Percentiles rank a stretch among this genome's conserved stretches.
Evolutionary conservation across 2,888 invertebrate genomes (phyloP).

Genomic region (Pinctada fucata): DNA sequence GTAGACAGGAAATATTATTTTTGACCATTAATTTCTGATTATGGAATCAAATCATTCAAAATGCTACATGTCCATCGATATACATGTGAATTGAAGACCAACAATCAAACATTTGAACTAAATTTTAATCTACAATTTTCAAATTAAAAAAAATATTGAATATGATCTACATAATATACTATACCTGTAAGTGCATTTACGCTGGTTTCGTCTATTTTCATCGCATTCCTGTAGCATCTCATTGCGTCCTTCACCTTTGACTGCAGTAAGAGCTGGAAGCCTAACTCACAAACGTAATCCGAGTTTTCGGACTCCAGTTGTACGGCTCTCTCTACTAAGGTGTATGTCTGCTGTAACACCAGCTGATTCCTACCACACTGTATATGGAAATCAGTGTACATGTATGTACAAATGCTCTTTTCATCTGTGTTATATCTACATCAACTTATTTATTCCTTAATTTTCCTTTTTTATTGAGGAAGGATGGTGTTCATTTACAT

Average conservation of each 20-base stretch:
- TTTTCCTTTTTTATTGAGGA: too few species aligned
- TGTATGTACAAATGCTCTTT: background rate
- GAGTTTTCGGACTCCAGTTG: slow-evolving; percentile 84
- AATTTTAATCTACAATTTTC: too few species aligned
- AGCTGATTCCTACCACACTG: slow-evolving; percentile 79
- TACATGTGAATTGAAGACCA: too few species aligned
- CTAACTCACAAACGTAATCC: slow-evolving; percentile 88
- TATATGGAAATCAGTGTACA: slow-evolving; percentile 28
- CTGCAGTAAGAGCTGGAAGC: slow-evolving; percentile 86
- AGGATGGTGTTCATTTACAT: too few species aligned
- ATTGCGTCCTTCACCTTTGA: slow-evolving; percentile 88
- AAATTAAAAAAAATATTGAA: too few species aligned
- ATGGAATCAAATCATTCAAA: too few species aligned
- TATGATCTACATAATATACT: too few species aligned
- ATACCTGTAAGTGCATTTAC: slow-evolving; percentile 83
- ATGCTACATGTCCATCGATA: too few species aligned
- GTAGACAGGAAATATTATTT: too few species aligned
- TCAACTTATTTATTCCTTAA: too few species aligned
- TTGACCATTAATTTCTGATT: too few species aligned
- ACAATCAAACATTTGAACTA: too few species aligned
- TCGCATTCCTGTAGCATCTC: slow-evolving; percentile 87
- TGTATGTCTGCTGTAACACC: slow-evolving; percentile 86
- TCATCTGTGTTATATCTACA: background rate
- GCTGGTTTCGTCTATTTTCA: slow-evolving; percentile 90
- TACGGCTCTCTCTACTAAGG: slow-evolving; percentile 88